Conservation (phyloP, 2,888 invertebrate genomes). For the Bibio marci region DNA sequence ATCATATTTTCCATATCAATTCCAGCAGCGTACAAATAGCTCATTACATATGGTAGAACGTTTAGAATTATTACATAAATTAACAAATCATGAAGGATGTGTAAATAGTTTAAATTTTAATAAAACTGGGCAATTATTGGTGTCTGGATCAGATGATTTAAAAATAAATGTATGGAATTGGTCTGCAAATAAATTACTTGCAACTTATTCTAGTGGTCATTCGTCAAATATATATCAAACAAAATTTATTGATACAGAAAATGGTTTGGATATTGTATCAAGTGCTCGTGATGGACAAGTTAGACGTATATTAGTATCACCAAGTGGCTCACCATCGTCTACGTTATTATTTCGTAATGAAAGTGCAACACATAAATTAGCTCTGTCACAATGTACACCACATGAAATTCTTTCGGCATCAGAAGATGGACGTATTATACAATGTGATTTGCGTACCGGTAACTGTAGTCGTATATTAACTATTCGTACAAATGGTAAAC, state of each 20-base stretch:
- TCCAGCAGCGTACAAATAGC: conserved; percentile 57
- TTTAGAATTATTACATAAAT: conserved; percentile 55
- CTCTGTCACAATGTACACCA: conserved; percentile 56
- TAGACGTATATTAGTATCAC: conserved; percentile 26
- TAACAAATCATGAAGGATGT: conserved; percentile 72
- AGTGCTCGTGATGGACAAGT: conserved; percentile 84
- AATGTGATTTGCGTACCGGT: conserved; percentile 62
- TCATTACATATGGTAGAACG: conserved; percentile 69
- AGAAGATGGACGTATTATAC: conserved; percentile 69
- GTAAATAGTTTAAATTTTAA: conserved; percentile 89
- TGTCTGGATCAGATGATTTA: conserved; percentile 84
- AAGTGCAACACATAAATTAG: conserved; percentile 72
- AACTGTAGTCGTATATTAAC: too few relatives aligned
- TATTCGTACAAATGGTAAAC: conserved; percentile 23
- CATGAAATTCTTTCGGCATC: conserved; percentile 70
- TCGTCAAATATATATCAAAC: conserved; percentile 77
- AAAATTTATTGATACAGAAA: conserved; percentile 64
- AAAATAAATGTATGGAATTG: conserved; percentile 83
- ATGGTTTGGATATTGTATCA: conserved; percentile 69
- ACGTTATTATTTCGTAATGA: conserved; percentile 22
- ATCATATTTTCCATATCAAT: conserved; percentile 19
- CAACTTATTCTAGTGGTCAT: conserved; percentile 66
- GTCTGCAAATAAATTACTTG: conserved; percentile 47
- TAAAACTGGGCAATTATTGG: conserved; percentile 54
- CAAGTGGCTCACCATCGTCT: conserved; percentile 30